Base-by-base conservation (phyloP, 2,888 invertebrate genomes). In the Xestobium rufovillosum region DNA sequence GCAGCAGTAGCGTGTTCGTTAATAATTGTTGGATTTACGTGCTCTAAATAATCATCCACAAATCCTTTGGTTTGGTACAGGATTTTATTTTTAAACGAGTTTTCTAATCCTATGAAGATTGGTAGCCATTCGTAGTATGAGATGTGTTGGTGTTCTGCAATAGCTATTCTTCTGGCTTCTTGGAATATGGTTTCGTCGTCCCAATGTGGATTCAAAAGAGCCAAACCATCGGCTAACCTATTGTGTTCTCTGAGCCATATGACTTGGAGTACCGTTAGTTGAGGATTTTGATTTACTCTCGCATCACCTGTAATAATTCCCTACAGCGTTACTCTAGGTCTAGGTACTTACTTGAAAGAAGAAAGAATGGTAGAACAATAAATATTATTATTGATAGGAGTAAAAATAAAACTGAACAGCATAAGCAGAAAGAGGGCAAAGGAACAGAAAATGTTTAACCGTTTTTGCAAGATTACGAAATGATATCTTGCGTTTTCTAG, bases 101-200 rank as follows among this genome's bases (percentile, higher is more conserved):
- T 78, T n/a, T 77, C 69, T 26, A 55, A 52, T 13, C 83, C 83
- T 29, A 84, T 70, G 53, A 84, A 74, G 43, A 83, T 76, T 0
- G 84, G 83, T 16, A 85, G 65, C 71, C 81, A 85, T 60, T 85
- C 84, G 55, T 83, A 81, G 58, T 83, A 85, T 37, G 78, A 74
- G 51, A 85, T 81, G 45, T 78, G 74, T 56, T 85, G 85, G 51
- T 77, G 72, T 58, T 80, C 69, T 2, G 81, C 84, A 13, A 78
- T 75, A 41, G 74, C 66, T 36, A 85, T 82, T 23, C 78, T 70
- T 31, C 83, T 69, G 0, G 83, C 72, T 62, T 85, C 84, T 57
- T 85, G 83, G 68, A 72, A 86, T 3, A 78, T 57, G 0, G 70
- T 78, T 60, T 85, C 84, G 50, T 85, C 84, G 43, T 69, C 68